Base-by-base conservation (phyloP, 2,888 invertebrate species). In the Altica lythri region DNA sequence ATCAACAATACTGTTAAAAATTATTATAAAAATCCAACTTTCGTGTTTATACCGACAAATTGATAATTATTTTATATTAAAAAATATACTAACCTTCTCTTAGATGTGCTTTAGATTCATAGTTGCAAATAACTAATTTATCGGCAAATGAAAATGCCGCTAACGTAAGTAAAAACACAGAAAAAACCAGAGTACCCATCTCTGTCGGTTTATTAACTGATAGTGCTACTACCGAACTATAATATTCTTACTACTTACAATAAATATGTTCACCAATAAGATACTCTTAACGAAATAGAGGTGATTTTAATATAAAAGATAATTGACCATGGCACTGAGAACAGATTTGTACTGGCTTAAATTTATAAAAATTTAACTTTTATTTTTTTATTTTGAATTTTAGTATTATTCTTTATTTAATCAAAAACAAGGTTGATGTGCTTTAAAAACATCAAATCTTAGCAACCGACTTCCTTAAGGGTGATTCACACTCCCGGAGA, bases 121-220 rank as follows among this genome's bases (percentile, higher is more conserved):
- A 88, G 72, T 83, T 88, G 72, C 89, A 89, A 68, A 88, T 77
- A 48, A 88, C 83, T 75, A 85, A 86, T 68, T 75, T 76, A 12
- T 8, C 10, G 35, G 56, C 58, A n/a, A 56, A 62, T 13, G 64
- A 44, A 50, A 66, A 51, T 18, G 62, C 61, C 37, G 59, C 53
- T 30, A 63, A 40, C 8, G 44, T 55, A 10, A 61, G 42, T 22
- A 59, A 18, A 27, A 59, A 27, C 50, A 60, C 52, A 18, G 56
- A 49, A 42, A 55, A 38, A 13, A 9, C 25, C 29, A 49, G 38
- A 17, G 51, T 43, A 32, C 43, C 51, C 53, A 54, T 56, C 19
- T 47, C 35, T 32, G 37, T 18, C 25, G 25, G 40, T 42, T 48
- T 46, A 34, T 59, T 49, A n/a, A n/a, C n/a, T 27, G 43, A 17